Conservation (phyloP, 2,797 vertebrate species). For the Brachyalestes nurse region DNA sequence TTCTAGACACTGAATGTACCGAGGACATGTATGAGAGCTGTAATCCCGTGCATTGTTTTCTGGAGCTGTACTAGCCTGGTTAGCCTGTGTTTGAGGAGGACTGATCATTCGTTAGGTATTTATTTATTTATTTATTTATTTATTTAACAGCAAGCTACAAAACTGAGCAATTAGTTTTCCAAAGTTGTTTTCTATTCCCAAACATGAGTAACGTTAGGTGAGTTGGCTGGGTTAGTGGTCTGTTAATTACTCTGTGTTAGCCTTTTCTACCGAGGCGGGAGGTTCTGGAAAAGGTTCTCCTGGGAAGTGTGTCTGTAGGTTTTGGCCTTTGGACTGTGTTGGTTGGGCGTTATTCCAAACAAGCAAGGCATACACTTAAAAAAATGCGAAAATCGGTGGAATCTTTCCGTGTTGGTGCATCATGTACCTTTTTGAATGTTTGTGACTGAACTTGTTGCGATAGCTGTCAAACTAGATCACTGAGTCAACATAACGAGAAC, state of each 20-base stretch:
- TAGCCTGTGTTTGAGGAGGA: neutral
- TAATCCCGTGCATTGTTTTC: neutral
- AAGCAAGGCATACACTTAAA: no score
- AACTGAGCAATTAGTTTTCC: no score
- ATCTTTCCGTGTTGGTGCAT: neutral
- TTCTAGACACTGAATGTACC: neutral
- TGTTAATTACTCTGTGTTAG: neutral
- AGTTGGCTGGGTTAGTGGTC: neutral
- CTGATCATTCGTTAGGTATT: no score
- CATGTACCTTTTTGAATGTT: neutral
- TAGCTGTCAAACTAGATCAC: neutral
- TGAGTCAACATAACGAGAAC: no score
- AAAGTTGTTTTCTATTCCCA: neutral
- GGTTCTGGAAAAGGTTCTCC: neutral
- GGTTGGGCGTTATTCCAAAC: neutral
- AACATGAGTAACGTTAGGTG: neutral
- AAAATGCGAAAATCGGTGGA: neutral
- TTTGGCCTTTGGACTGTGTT: neutral
- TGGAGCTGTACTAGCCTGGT: neutral
- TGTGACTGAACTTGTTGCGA: no score
- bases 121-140: no score
- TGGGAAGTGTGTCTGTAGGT: neutral
- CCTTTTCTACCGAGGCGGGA: neutral
- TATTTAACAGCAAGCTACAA: neutral
- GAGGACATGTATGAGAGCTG: neutral